A percentile compares a stretch with the other conserved stretches of the same genome.
Evolutionary conservation across 2,888 invertebrate genomes (phyloP).

Genomic region (Serripes groenlandicus): DNA sequence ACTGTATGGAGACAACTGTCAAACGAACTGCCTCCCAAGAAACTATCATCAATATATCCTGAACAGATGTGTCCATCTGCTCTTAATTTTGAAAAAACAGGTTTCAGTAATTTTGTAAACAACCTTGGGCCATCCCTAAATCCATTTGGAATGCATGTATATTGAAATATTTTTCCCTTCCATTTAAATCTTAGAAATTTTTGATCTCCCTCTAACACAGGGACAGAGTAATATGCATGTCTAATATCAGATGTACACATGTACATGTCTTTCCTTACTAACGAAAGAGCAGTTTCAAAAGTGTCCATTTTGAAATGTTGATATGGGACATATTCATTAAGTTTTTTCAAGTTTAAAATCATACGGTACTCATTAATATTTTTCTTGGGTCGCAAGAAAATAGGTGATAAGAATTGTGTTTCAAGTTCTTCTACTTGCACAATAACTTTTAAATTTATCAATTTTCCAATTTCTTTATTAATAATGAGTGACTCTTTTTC

Average conservation of each 20-base stretch:
- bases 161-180: not conserved
- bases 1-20: not conserved
- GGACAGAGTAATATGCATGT: conserved; percentile 27
- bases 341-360: conserved; percentile 54
- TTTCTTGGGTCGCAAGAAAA: conserved; percentile 56
- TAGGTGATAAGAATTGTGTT: conserved; percentile 30
- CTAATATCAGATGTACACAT: conserved; percentile 43
- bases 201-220: not conserved
- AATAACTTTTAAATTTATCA: conserved; percentile 21
- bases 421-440: not conserved
- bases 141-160: conserved; percentile 4
- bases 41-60: conserved; percentile 52
- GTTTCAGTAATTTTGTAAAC: conserved; percentile 8
- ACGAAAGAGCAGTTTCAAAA: conserved; percentile 43
- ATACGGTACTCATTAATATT: conserved; percentile 54
- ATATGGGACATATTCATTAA: conserved; percentile 52
- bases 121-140: not conserved
- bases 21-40: not conserved
- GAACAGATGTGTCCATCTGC: not conserved
- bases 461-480: conserved; percentile 37
- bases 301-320: conserved; percentile 65
- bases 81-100: not conserved
- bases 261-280: conserved; percentile 14
- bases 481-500: conserved; percentile 10
- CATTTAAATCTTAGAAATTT: conserved; percentile 7